Evolutionary conservation across 2,888 invertebrate species (phyloP).

Genomic region (Ceratothoa steindachneri): DNA sequence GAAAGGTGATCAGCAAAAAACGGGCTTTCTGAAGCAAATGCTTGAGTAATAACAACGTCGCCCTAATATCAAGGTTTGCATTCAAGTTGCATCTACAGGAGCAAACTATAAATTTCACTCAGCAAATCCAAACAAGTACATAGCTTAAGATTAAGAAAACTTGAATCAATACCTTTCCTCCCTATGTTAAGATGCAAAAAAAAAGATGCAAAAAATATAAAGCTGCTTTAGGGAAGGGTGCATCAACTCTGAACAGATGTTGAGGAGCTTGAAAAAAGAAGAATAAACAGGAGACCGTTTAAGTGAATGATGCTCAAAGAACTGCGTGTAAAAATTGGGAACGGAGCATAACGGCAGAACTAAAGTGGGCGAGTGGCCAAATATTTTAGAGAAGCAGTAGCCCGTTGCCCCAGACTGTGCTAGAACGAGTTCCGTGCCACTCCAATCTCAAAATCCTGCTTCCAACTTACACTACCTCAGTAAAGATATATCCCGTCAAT

Average conservation of each 20-base stretch:
- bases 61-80: too few species aligned
- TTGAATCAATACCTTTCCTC: constrained; percentile 34
- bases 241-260: too few species aligned
- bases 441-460: constrained; percentile 20
- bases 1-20: neutral
- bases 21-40: neutral
- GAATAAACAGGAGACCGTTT: neutral
- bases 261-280: too few species aligned
- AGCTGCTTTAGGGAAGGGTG: constrained; percentile 44
- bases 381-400: constrained; percentile 2
- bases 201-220: constrained; percentile 41
- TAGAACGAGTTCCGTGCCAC: constrained; percentile 18
- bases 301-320: constrained; percentile 7
- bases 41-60: neutral
- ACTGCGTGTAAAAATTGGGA: neutral
- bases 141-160: constrained; percentile 11
- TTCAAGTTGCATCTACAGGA: constrained; percentile 2
- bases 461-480: constrained; percentile 40
- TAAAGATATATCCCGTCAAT: constrained; percentile 37
- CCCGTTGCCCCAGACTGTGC: neutral
- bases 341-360: constrained; percentile 11
- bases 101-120: constrained; percentile 4
- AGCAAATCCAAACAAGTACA: neutral
- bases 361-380: neutral
- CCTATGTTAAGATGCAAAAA: constrained; percentile 43